These are phyloP conservation scores for Vannuccia rotundouncinata DNA, from an alignment of 2,888 invertebrate genomes.

Conservation along the genomic window DNA sequence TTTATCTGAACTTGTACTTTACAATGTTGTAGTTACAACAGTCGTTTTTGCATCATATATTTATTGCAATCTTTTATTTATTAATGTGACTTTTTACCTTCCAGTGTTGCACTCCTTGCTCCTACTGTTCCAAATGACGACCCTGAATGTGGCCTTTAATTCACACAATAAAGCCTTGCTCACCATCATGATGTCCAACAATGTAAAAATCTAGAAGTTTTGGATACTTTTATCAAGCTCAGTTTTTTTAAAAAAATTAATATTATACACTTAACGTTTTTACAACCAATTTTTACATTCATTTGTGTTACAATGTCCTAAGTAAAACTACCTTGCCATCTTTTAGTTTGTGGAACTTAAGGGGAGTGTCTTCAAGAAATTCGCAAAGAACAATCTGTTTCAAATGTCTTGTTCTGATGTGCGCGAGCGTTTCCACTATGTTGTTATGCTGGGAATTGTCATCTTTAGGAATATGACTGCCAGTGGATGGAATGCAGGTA, in stretches of 20 bases:
- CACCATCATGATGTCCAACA: slow-evolving; percentile 99
- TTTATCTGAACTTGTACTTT: no score
- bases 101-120: slow-evolving; percentile 56
- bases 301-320: neutral
- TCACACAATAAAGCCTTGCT: slow-evolving; percentile 94
- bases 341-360: slow-evolving; percentile 95
- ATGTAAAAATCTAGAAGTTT: slow-evolving; percentile 65
- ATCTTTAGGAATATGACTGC: slow-evolving; percentile 96
- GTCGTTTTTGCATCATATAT: slow-evolving; percentile 19
- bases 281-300: slow-evolving; percentile 14
- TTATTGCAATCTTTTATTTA: neutral
- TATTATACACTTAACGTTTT: slow-evolving; percentile 10
- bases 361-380: slow-evolving; percentile 96
- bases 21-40: no score
- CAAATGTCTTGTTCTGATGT: slow-evolving; percentile 92
- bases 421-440: slow-evolving; percentile 85
- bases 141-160: slow-evolving; percentile 96
- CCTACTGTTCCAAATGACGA: slow-evolving; percentile 76
- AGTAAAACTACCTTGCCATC: neutral
- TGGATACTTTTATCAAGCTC: neutral
- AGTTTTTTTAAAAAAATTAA: neutral
- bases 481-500: slow-evolving; percentile 79
- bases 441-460: slow-evolving; percentile 81
- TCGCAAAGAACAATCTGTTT: slow-evolving; percentile 94
- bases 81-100: neutral